A percentile compares a stretch with the other conserved stretches of the same genome.
Conservation (phyloP, 2,888 invertebrate genomes). For the Crioceris asparagi region DNA sequence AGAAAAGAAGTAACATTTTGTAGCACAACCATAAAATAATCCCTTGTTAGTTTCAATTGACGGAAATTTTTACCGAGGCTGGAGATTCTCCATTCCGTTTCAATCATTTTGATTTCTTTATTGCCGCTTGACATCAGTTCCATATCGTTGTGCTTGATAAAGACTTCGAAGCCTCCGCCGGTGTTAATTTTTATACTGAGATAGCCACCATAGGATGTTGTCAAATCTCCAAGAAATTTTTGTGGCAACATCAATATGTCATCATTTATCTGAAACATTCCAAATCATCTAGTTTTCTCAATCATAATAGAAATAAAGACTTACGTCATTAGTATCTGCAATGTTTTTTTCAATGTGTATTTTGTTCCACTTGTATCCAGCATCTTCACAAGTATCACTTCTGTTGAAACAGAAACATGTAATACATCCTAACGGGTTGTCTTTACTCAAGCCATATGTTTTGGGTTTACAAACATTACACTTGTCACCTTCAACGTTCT, state of each 20-base stretch:
- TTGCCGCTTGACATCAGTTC: constrained; percentile 25
- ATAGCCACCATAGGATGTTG: constrained; percentile 84
- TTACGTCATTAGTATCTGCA: constrained; percentile 37
- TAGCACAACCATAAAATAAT: constrained; percentile 83
- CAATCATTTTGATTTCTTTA: constrained; percentile 52
- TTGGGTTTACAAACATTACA: constrained; percentile 77
- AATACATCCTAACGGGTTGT: constrained; percentile 81
- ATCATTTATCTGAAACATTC: constrained; percentile 10
- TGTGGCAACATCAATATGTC: constrained; percentile 46
- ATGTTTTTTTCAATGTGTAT: constrained; percentile 41
- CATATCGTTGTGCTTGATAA: constrained; percentile 63
- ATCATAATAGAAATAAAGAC: constrained; percentile 7
- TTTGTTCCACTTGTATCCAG: constrained; percentile 73
- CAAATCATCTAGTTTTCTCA: too few relatives aligned
- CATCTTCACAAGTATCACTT: constrained; percentile 68
- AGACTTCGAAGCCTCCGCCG: constrained; percentile 50
- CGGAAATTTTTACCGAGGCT: constrained; percentile 29
- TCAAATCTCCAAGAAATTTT: constrained; percentile 75
- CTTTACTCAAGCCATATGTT: constrained; percentile 72
- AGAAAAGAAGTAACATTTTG: constrained; percentile 75
- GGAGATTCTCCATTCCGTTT: constrained; percentile 64
- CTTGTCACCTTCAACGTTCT: constrained; percentile 70
- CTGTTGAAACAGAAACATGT: constrained; percentile 94
- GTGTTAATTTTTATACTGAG: constrained; percentile 62
- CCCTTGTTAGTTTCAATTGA: constrained; percentile 52